Conservation (phyloP, 2,113 vertebrate genomes). For the Tonatia bakeri region DNA sequence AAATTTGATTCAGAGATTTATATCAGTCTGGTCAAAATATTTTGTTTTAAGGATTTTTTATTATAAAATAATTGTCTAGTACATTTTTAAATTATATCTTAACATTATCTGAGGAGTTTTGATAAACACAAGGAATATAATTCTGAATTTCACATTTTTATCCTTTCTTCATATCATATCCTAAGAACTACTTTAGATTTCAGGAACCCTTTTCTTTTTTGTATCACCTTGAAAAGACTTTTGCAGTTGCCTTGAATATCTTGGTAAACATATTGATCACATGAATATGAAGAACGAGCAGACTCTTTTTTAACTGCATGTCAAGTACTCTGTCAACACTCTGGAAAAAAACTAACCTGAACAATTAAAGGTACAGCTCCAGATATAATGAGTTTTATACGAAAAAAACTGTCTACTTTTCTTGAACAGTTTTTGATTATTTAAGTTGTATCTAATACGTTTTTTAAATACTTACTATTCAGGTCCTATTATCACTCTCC, state of each 20-base stretch:
- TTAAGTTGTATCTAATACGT: background rate
- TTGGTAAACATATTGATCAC: background rate
- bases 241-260: background rate
- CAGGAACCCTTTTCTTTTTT: background rate
- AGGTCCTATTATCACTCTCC: background rate
- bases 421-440: background rate
- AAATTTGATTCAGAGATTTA: background rate
- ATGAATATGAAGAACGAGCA: background rate
- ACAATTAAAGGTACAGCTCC: background rate
- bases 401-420: background rate
- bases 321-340: background rate
- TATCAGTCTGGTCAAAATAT: background rate
- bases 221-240: background rate
- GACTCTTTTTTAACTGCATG: background rate
- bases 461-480: background rate
- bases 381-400: background rate
- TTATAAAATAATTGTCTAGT: background rate
- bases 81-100: background rate
- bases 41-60: background rate
- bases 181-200: background rate
- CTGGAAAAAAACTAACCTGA: background rate
- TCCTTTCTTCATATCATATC: background rate
- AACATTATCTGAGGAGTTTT: background rate
- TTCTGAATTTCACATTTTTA: background rate
- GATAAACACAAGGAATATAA: background rate